Evolutionary conservation across 2,888 invertebrate species (phyloP).

Genomic region (Cephus rjabovi): DNA sequence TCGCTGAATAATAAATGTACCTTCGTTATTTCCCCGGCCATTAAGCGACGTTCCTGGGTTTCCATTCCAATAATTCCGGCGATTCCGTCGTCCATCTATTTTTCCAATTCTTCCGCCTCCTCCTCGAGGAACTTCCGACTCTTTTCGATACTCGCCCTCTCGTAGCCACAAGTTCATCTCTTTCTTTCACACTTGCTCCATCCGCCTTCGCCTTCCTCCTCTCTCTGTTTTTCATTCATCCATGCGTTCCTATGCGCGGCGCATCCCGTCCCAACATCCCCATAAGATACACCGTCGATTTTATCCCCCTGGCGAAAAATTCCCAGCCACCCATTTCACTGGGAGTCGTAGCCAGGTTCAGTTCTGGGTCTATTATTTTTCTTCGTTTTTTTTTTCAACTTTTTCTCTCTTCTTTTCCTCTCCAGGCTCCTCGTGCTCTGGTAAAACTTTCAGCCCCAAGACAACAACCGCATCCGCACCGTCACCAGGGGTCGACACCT

Average conservation of each 20-base stretch:
- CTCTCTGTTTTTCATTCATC: neutral
- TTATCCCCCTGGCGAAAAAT: neutral
- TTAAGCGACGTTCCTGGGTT: neutral
- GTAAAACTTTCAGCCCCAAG: neutral
- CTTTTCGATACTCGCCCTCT: neutral
- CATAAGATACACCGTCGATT: neutral
- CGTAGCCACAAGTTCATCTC: conserved; percentile 2
- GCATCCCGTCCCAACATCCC: neutral
- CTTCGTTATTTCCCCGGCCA: conserved; percentile 3
- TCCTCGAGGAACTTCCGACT: neutral
- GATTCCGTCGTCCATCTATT: neutral
- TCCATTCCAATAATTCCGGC: conserved; percentile 3
- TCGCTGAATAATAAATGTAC: conserved; percentile 4
- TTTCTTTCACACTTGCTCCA: conserved; percentile 5
- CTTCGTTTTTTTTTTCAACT: neutral
- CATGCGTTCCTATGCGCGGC: neutral
- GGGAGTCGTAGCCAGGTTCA: neutral
- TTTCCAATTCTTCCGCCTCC: neutral
- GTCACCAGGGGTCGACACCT: neutral
- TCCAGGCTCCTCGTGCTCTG: neutral
- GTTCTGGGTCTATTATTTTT: neutral
- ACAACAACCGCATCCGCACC: neutral
- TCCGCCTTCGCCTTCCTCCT: neutral
- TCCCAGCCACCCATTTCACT: neutral
- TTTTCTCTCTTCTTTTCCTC: neutral